These are phyloP conservation scores for Calephelis virginiensis DNA, from an alignment of 1,140 invertebrate species.

Conservation along the genomic window DNA sequence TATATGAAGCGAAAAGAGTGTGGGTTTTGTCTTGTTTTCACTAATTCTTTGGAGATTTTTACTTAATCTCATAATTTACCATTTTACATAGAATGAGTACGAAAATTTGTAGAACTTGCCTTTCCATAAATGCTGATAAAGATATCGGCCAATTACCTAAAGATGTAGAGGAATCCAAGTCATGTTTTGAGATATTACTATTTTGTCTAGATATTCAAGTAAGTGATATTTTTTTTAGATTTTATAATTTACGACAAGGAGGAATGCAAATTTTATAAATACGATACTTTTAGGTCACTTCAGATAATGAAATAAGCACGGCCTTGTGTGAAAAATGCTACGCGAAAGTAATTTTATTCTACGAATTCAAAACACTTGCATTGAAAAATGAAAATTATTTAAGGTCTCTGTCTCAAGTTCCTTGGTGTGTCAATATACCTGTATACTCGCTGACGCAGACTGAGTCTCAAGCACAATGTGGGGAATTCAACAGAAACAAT, in stretches of 20 bases:
- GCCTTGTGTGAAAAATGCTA: conserved; percentile 11
- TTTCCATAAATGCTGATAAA: conserved; percentile 1
- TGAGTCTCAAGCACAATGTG: background rate
- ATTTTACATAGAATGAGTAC: background rate
- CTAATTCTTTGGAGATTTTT: too few relatives aligned
- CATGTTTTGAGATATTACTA: background rate
- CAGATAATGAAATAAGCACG: background rate
- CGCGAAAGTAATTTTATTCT: background rate
- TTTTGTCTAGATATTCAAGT: conserved; percentile 7
- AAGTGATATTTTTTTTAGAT: background rate
- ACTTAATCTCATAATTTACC: too few relatives aligned
- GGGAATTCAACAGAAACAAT: background rate
- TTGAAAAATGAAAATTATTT: conserved; percentile 5
- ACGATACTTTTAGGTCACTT: background rate
- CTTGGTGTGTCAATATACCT: background rate
- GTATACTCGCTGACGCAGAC: too few relatives aligned
- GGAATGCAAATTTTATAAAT: background rate
- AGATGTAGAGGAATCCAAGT: background rate
- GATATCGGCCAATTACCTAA: background rate
- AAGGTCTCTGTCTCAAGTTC: background rate
- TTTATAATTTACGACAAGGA: background rate
- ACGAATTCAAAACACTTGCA: conserved; percentile 1
- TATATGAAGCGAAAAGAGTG: too few relatives aligned
- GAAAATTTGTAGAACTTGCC: background rate
- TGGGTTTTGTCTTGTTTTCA: too few relatives aligned